Conservation (phyloP, 2,797 vertebrate genomes). For the Ctenopoma multispine region DNA sequence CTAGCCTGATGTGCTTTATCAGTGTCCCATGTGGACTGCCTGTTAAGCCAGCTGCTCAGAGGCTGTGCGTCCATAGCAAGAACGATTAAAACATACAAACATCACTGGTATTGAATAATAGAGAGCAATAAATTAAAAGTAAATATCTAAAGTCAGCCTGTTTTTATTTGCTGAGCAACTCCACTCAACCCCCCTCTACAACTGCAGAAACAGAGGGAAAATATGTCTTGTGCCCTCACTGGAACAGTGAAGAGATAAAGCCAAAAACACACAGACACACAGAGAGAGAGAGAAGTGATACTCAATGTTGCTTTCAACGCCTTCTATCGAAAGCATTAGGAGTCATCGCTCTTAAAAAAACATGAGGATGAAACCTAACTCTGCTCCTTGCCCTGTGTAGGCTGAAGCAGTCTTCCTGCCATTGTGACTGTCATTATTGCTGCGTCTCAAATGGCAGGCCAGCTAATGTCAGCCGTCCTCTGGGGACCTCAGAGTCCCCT, state of each 20-base stretch:
- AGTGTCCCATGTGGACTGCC: constrained; percentile 67
- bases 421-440: constrained; percentile 82
- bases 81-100: constrained; percentile 34
- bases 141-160: constrained; percentile 33
- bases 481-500: constrained; percentile 73
- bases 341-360: constrained; percentile 79
- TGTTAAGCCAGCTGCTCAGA: constrained; percentile 71
- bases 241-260: constrained; percentile 67
- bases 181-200: constrained; percentile 25
- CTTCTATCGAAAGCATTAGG: constrained; percentile 77
- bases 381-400: constrained; percentile 76
- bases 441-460: constrained; percentile 75
- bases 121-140: constrained; percentile 29
- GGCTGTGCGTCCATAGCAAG: constrained; percentile 51
- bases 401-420: constrained; percentile 79
- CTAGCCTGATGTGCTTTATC: constrained; percentile 78
- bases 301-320: constrained; percentile 81
- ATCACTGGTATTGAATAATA: constrained; percentile 25
- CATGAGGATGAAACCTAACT: constrained; percentile 81
- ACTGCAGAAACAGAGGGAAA: constrained; percentile 65
- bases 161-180: constrained; percentile 49
- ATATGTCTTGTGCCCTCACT: constrained; percentile 48
- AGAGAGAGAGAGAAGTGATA: constrained; percentile 40
- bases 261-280: constrained; percentile 36
- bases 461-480: constrained; percentile 77